Evolutionary conservation across 1,140 invertebrate species (phyloP).

Genomic region (Paraescarpia echinospica): DNA sequence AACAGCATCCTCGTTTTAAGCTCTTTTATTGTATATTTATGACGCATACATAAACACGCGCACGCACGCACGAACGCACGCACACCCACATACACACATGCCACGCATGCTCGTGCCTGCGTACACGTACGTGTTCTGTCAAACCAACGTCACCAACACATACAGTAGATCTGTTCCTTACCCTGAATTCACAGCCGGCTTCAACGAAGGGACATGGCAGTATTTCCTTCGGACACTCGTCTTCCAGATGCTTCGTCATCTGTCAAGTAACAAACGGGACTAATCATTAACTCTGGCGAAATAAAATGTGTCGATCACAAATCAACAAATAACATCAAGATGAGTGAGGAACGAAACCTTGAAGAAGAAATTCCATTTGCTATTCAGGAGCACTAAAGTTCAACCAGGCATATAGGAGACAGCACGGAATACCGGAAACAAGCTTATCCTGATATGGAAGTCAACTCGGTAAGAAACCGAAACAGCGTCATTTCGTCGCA

Average conservation of each 20-base stretch:
- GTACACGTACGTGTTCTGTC: not conserved
- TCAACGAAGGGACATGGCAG: conserved; percentile 81
- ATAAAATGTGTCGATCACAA: not conserved
- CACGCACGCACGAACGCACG: not conserved
- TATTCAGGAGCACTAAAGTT: no score
- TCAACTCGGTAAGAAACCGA: no score
- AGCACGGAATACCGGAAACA: no score
- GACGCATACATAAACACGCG: not conserved
- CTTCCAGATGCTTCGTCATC: conserved; percentile 63
- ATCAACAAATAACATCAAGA: no score
- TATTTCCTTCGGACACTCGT: conserved; percentile 79
- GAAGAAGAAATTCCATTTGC: no score
- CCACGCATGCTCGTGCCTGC: not conserved
- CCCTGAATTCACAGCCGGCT: conserved; percentile 70
- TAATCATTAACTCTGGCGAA: not conserved
- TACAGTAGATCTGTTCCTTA: conserved; percentile 13
- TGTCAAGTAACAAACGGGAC: not conserved
- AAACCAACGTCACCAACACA: not conserved
- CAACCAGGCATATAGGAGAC: no score
- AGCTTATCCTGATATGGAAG: no score
- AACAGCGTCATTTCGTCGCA: no score
- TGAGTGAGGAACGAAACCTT: no score
- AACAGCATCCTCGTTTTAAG: no score
- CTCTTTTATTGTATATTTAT: no score
- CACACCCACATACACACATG: not conserved